Evolutionary conservation across 2,797 vertebrate species (phyloP).

Genomic region (Sebastes paucispinis): DNA sequence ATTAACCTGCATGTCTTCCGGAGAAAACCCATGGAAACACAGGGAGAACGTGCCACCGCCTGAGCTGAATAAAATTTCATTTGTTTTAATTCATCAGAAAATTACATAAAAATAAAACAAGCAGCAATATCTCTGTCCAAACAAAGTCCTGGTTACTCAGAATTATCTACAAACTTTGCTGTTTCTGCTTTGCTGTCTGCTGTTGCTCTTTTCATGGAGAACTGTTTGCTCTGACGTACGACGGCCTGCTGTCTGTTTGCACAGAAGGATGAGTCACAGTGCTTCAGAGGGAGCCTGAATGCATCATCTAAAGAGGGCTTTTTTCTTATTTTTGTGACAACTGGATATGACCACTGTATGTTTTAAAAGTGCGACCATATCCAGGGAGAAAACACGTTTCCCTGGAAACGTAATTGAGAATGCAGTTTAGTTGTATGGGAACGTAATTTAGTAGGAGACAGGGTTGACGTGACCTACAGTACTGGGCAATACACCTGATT

Average conservation of each 20-base stretch:
- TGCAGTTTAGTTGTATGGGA: no score
- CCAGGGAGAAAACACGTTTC: no score
- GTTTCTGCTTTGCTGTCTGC: background rate
- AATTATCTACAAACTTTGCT: background rate
- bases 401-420: no score
- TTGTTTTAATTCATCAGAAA: background rate
- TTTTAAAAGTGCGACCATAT: no score
- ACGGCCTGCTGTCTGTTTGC: background rate
- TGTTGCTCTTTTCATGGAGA: background rate
- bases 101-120: background rate
- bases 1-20: no score
- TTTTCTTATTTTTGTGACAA: background rate
- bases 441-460: no score
- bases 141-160: background rate
- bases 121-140: background rate
- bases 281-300: background rate
- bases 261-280: constrained; percentile 4
- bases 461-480: background rate
- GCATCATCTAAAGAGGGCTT: background rate
- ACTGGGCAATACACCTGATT: background rate
- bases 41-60: no score
- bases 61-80: background rate
- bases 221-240: background rate
- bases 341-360: background rate
- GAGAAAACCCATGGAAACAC: no score